Conservation (phyloP, 2,797 vertebrate genomes). For the Brachyrhaphis roseni region DNA sequence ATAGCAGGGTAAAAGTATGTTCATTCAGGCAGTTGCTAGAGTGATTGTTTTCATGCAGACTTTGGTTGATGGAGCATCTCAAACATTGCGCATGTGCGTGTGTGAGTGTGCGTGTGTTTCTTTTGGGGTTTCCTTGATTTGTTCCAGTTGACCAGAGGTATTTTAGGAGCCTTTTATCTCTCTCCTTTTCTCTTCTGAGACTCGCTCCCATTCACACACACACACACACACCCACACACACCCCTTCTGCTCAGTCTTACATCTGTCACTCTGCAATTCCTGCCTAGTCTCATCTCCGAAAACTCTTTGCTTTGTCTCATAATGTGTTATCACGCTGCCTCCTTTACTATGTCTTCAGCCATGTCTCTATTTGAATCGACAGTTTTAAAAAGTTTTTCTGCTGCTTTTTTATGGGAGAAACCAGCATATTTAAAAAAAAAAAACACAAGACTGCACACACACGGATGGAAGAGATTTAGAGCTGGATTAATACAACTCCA, state of each 20-base stretch:
- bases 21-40: conserved; percentile 41
- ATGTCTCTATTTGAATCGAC: neutral
- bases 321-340: neutral
- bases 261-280: conserved; percentile 1
- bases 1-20: conserved; percentile 46
- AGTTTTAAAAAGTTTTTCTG: neutral
- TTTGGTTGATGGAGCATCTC: conserved; percentile 10
- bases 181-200: neutral
- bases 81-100: neutral
- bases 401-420: neutral
- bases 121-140: neutral
- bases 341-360: neutral
- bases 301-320: conserved; percentile 5
- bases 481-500: neutral
- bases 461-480: neutral
- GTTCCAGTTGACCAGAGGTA: neutral
- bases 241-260: conserved; percentile 2
- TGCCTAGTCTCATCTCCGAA: neutral
- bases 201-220: neutral
- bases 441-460: neutral
- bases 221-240: neutral
- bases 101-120: neutral
- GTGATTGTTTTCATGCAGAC: conserved; percentile 40
- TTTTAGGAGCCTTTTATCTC: neutral
- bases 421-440: neutral